Evolutionary conservation across 2,888 invertebrate species (phyloP).

Genomic region (Sesamia inferens): DNA sequence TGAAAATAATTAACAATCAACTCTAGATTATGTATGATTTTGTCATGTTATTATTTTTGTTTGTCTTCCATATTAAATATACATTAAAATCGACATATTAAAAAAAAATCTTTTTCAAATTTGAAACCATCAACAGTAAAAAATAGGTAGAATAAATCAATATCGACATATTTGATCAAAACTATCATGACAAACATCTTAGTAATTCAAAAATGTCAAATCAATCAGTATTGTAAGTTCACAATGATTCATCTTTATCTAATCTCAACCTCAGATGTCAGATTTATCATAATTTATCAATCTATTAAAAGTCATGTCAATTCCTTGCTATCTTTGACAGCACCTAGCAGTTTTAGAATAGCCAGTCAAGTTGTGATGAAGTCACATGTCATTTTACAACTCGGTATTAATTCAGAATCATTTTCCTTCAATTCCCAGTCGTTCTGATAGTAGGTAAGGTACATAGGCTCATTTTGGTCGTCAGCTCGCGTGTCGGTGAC

Average conservation of each 20-base stretch:
- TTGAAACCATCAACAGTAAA: conserved; percentile 20
- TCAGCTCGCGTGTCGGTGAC: conserved; percentile 31
- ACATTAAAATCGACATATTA: background rate
- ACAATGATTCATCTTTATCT: conserved; percentile 9
- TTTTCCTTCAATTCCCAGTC: conserved; percentile 36
- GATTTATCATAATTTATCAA: conserved; percentile 13
- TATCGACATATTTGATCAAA: conserved; percentile 14
- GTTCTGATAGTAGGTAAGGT: conserved; percentile 20
- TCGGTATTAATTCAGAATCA: conserved; percentile 33
- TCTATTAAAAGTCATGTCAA: conserved; percentile 38
- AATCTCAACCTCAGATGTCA: conserved; percentile 11
- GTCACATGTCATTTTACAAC: conserved; percentile 24
- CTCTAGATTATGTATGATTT: background rate
- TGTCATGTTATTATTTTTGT: conserved; percentile 17
- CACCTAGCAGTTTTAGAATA: conserved; percentile 17
- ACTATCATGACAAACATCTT: conserved; percentile 10
- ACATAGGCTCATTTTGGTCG: conserved; percentile 5
- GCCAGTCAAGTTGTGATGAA: conserved; percentile 23
- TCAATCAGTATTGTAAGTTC: conserved; percentile 33
- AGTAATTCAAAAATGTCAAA: conserved; percentile 34
- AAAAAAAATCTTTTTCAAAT: background rate
- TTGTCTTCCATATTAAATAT: background rate
- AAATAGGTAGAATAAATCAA: background rate
- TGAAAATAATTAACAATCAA: background rate
- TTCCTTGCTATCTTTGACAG: conserved; percentile 46